A percentile compares a stretch with the other conserved stretches of the same genome.
These are phyloP conservation scores for Zaprionus ornatus DNA, from an alignment of 1,140 invertebrate species.

Conservation along the genomic window DNA sequence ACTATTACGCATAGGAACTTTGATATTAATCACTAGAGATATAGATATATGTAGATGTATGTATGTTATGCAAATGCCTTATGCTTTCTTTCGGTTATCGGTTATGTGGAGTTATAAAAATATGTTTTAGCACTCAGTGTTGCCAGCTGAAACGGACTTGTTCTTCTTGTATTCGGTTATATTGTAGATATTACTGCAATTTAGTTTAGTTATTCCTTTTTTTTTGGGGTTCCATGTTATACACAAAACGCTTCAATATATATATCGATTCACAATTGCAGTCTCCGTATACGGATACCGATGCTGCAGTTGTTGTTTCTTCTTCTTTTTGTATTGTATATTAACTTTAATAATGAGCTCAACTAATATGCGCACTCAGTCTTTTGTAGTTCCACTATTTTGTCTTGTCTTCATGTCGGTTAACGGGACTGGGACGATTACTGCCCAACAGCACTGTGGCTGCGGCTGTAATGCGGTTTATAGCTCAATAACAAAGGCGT, in stretches of 20 bases:
- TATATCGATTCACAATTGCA: slow-evolving; percentile 5
- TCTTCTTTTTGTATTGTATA: slow-evolving; percentile 56
- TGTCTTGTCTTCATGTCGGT: slow-evolving; percentile 67
- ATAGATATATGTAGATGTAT: slow-evolving; percentile 63
- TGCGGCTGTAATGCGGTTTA: neutral
- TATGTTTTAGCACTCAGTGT: slow-evolving; percentile 66
- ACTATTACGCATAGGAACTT: slow-evolving; percentile 82
- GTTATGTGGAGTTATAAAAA: slow-evolving; percentile 50
- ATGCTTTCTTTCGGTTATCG: slow-evolving; percentile 50
- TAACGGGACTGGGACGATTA: slow-evolving; percentile 31
- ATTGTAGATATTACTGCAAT: slow-evolving; percentile 47
- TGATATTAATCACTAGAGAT: slow-evolving; percentile 83
- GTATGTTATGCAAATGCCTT: slow-evolving; percentile 39
- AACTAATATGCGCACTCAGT: slow-evolving; percentile 83
- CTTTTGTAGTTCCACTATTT: slow-evolving; percentile 83
- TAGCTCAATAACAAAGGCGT: slow-evolving; percentile 19
- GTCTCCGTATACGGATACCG: slow-evolving; percentile 13
- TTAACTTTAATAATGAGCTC: slow-evolving; percentile 79
- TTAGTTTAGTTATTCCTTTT: slow-evolving; percentile 16
- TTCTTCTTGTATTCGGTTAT: slow-evolving; percentile 57
- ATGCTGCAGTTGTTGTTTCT: slow-evolving; percentile 9
- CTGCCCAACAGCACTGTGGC: slow-evolving; percentile 29
- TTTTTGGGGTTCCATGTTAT: slow-evolving; percentile 60
- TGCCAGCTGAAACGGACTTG: slow-evolving; percentile 82
- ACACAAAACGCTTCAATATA: slow-evolving; percentile 53